Percentiles rank a stretch among this genome's conserved stretches.
phyloP scores from a whole-genome alignment of 2,888 invertebrate species.

The Acanthoscelides obtectus region DNA sequence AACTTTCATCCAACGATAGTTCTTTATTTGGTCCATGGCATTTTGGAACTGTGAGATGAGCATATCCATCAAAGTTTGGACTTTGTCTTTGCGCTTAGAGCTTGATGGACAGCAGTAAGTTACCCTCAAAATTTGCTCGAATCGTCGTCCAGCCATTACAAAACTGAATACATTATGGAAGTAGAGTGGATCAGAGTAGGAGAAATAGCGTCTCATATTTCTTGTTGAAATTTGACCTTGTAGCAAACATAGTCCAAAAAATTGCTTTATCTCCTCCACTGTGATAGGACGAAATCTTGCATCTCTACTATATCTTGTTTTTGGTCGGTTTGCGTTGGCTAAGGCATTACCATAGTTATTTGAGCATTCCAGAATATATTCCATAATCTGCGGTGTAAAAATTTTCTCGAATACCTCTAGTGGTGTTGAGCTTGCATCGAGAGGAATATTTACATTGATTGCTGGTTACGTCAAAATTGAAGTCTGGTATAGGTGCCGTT shows the following conservation, averaged over 20 bases:
- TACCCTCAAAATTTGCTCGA: constrained; percentile 15
- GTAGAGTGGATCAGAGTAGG: no score
- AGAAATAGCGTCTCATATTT: constrained; percentile 12
- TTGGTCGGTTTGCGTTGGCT: constrained; percentile 8
- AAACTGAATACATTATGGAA: constrained; percentile 12
- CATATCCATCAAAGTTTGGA: no score
- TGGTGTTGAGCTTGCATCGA: constrained; percentile 12
- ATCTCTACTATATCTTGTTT: constrained; percentile 10
- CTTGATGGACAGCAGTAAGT: no score
- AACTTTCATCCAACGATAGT: no score
- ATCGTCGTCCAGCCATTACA: constrained; percentile 13
- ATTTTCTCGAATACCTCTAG: constrained; percentile 8
- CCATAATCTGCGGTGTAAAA: no score
- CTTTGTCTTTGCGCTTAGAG: no score
- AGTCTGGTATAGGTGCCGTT: constrained; percentile 7
- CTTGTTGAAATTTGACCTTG: constrained; percentile 13
- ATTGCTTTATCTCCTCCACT: constrained; percentile 15
- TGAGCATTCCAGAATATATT: no score
- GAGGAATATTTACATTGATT: constrained; percentile 11
- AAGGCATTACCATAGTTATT: no score
- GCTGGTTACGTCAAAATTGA: no score
- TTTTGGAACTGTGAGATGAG: no score
- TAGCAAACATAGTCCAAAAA: constrained; percentile 18
- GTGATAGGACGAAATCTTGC: constrained; percentile 10
- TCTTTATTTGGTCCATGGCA: no score